A percentile compares a stretch with the other conserved stretches of the same genome.
These are phyloP conservation scores for Neolamprologus modestus DNA, from an alignment of 2,113 vertebrate species.

Conservation along the genomic window DNA sequence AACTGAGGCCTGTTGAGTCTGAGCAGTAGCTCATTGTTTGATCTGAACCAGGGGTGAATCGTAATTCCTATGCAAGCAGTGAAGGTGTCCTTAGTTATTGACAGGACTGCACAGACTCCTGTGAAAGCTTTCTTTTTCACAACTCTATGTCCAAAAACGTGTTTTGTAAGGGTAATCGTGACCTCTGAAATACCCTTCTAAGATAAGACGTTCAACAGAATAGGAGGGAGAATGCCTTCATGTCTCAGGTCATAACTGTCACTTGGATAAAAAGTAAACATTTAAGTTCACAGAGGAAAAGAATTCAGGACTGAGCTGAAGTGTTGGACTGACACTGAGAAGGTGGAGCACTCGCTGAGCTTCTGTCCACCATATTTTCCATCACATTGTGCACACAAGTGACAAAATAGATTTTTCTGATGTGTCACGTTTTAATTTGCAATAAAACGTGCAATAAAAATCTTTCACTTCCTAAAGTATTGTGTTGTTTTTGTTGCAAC, in stretches of 20 bases:
- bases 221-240: not conserved
- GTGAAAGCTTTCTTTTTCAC: not conserved
- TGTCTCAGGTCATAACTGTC: not conserved
- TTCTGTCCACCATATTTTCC: not conserved
- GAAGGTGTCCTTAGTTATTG: not conserved
- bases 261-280: not conserved
- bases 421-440: not conserved
- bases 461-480: not conserved
- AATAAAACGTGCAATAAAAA: not conserved
- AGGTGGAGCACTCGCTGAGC: not conserved
- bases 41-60: not conserved
- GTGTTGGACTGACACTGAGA: not conserved
- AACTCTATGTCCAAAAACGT: not conserved
- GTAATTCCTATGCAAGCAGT: not conserved
- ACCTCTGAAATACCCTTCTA: not conserved
- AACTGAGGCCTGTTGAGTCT: not conserved
- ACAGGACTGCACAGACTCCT: not conserved
- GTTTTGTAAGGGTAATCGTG: fast-evolving
- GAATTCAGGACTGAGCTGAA: not conserved
- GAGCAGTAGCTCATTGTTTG: not conserved
- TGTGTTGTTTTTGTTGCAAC: not conserved
- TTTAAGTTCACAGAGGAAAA: not conserved
- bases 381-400: not conserved
- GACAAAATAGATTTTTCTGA: not conserved
- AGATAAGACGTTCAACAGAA: not conserved